Base-by-base conservation (phyloP, 2,797 vertebrate species). In the Mastacembelus armatus region DNA sequence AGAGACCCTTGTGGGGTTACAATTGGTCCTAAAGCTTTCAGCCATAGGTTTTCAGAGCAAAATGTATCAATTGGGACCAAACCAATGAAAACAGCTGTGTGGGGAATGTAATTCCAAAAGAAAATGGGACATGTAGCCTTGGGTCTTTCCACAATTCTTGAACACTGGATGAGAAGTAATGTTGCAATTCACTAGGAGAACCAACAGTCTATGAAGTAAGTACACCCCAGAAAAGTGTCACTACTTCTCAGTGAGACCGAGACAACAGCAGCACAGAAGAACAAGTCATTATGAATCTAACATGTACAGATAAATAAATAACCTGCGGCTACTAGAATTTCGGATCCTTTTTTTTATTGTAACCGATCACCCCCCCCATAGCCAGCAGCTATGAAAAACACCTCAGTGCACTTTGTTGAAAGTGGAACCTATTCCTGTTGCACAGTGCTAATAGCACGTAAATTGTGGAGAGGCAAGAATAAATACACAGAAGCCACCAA, bases 101-200 rank as follows among this genome's bases (percentile, higher is more conserved):
- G 38, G 45, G 59, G 15, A 39, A 64, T 47, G 50, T 78, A 19
- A 76, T 85, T 78, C 55, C 40, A 65, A 44, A 22, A 70, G 63
- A 83, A 88, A 85, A 72, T 80, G 35, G 64, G 45, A 86, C 60
- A 78, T 67, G 60, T 72, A 78, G 81, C 79, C 76, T 66, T 60
- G 51, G 76, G 81, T 76, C 58, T 29, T 72, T 83, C 48, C 16
- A 71, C 49, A 68, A 39, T 65, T 74, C 19, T 57, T 60, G 19
- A 61, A 56, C 60, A 69, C 10, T 24, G 58, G 12, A 64, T 70
- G 54, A 49, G 43, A 68, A 49, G 45, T 14, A 55, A 45, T 7
- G 1, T 10, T 71, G 38, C 71, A 49, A 73, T 66, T 74, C 22
- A 66, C 65, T 22, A 11, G n/a, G 49, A 54, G 49, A 59, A 45